Conservation (phyloP, 2,888 invertebrate species). For the Polia nebulosa region DNA sequence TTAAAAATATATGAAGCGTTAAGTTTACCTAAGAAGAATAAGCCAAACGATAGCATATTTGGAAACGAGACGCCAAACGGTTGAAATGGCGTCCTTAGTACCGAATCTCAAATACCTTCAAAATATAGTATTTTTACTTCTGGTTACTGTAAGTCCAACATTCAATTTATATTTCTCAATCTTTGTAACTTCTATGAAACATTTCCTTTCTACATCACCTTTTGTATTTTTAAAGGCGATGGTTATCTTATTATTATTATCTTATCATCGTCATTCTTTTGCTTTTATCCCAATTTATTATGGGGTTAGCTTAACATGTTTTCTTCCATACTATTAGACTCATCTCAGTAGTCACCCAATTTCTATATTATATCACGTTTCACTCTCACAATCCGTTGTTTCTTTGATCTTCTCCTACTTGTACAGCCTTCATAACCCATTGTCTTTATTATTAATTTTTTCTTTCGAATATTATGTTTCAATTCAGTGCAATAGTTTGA, state of each 20-base stretch:
- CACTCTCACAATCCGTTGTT: too few species aligned
- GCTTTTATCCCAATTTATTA: neutral
- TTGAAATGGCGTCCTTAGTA: slow-evolving; percentile 49
- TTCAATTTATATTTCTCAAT: neutral
- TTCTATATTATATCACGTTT: too few species aligned
- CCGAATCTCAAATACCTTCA: slow-evolving; percentile 43
- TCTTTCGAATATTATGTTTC: too few species aligned
- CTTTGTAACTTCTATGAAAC: too few species aligned
- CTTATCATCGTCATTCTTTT: neutral
- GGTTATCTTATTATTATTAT: too few species aligned
- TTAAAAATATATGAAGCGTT: slow-evolving; percentile 46
- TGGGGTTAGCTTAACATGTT: neutral
- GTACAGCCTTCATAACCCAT: too few species aligned
- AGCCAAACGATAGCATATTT: slow-evolving; percentile 21
- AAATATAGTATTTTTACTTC: slow-evolving; percentile 38
- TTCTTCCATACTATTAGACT: neutral
- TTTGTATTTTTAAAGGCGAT: too few species aligned
- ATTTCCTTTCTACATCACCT: too few species aligned
- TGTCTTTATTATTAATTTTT: too few species aligned
- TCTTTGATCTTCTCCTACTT: too few species aligned
- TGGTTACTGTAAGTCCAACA: slow-evolving; percentile 53
- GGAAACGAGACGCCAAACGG: slow-evolving; percentile 36
- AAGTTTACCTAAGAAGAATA: slow-evolving; percentile 47
- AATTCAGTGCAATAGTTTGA: too few species aligned
- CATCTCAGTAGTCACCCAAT: too few species aligned